phyloP scores from a whole-genome alignment of 2,113 vertebrate species.

The Brachyhypopomus occidentalis region DNA sequence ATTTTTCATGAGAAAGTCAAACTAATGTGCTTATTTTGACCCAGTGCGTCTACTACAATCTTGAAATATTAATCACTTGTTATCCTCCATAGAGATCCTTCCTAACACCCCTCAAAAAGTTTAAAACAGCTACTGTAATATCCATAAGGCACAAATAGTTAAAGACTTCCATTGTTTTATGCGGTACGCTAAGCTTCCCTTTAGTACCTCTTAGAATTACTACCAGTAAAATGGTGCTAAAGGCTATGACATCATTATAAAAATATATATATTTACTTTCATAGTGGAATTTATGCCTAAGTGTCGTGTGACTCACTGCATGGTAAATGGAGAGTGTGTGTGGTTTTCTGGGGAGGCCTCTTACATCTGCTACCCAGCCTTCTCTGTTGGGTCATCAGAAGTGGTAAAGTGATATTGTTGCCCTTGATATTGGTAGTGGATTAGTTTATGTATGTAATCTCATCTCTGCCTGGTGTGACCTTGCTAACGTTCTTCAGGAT shows the following conservation, averaged over 20 bases:
- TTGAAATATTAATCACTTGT: conserved; percentile 46
- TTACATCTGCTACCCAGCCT: too few relatives aligned
- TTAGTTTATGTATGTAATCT: conserved; percentile 25
- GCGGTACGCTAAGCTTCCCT: not conserved
- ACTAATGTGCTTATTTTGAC: conserved; percentile 58
- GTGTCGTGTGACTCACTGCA: not conserved
- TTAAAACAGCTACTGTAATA: not conserved
- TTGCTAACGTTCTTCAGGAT: conserved; percentile 7
- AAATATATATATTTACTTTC: not conserved
- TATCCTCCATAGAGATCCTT: not conserved
- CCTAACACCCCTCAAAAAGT: not conserved
- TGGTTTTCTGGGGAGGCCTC: not conserved
- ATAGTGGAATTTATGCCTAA: not conserved
- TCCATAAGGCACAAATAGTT: not conserved
- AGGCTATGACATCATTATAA: not conserved
- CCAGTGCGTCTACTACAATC: conserved; percentile 52
- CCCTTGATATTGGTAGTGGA: not conserved
- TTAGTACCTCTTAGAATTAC: not conserved
- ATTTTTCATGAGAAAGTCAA: conserved; percentile 54
- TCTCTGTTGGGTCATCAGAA: not conserved
- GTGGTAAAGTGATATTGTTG: conserved; percentile 13
- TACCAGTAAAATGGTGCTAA: conserved; percentile 1
- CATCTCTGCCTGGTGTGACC: conserved; percentile 7
- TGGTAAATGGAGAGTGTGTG: not conserved
- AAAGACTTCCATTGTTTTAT: not conserved